Base-by-base conservation (phyloP, 1,140 invertebrate genomes). In the Palaemon carinicauda region DNA sequence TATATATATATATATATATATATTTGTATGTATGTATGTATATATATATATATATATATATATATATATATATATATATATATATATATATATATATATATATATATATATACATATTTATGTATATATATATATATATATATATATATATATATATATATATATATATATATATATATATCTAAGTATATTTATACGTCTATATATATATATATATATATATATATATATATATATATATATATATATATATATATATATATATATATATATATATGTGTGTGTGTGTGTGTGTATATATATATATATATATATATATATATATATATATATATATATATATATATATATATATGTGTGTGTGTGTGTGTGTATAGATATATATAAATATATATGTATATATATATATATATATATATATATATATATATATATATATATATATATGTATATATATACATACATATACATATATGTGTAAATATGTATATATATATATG, bases 301-400 rank as follows among this genome's bases (percentile, higher is more conserved):
- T 65, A 65, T 19, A 19, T 65, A 65, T 65, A 65, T 65, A 65
- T 65, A 65, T 65, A 65, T 65, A 65, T 65, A 65, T 65, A 65
- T 65, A 65, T 65, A 65, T 65, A 65, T 65, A 65, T 65, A 65
- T 65, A 65, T 65, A 65, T n/a, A 60, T 60, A 60, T 60, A 60
- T 24, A 60, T 60, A 60, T 24, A 60, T 24, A 60, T 24, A 60
- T 24, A 60, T 24, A 60, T 24, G 14, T 24, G 14, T 24, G 14
- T 24, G 14, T 24, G 14, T 24, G 14, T 24, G 14, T 24, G 14
- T 24, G 14, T 14, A 60, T 24, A 60, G 2, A 60, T 14, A 60
- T 60, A 60, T 60, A 60, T 60, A 60, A 4, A 60, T 60, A 60
- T 14, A 60, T 9, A 41, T 41, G 9, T 9, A 41, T 41, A 41